Base-by-base conservation (phyloP, 2,888 invertebrate genomes). In the Griposia aprilina region DNA sequence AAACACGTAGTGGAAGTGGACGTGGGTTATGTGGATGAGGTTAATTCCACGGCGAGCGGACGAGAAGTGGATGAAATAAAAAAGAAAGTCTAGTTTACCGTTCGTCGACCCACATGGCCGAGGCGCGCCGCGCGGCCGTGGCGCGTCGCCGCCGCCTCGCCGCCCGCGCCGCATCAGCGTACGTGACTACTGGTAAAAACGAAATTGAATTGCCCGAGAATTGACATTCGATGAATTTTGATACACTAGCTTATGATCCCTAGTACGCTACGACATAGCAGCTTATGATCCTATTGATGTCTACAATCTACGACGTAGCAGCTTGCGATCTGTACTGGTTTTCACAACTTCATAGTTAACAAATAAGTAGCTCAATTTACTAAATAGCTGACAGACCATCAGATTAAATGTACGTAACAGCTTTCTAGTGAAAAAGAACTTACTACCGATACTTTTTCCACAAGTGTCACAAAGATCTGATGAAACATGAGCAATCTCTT, bases 31-130 rank as follows among this genome's bases (percentile, higher is more conserved):
- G 86, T 89, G 83, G 88, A 87, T 85, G 89, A 87, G 79, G 86
- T 87, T 86, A 84, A 78, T 74, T 73, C 83, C 78, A 81, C 76
- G 70, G 81, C 85, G 78, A 75, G 74, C 87, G 83, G 78, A 83
- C 85, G 81, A 90, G 91, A 89, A 90, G 90, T 90, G 90, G 90
- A 90, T 91, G 91, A 91, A 94, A 93, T 91, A 93, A 96, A 95
- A 96, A 96, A 96, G 95, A 96, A 96, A 96, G 95, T 95, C 92
- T 87, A 87, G 88, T 90, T 82, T 94, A 94, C 96, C 96, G 96
- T 96, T 95, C 93, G 91, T 89, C 94, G 96, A 95, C 96, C 96
- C 94, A 95, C 93, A 95, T 94, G 94, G 90, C 72, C 69, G 68
- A 67, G 80, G 76, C 62, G 84, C 82, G 77, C 76, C 76, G 82